Percentiles rank a stretch among this genome's conserved stretches.
Conservation (phyloP, 2,797 vertebrate species). For the Ataeniobius toweri region DNA sequence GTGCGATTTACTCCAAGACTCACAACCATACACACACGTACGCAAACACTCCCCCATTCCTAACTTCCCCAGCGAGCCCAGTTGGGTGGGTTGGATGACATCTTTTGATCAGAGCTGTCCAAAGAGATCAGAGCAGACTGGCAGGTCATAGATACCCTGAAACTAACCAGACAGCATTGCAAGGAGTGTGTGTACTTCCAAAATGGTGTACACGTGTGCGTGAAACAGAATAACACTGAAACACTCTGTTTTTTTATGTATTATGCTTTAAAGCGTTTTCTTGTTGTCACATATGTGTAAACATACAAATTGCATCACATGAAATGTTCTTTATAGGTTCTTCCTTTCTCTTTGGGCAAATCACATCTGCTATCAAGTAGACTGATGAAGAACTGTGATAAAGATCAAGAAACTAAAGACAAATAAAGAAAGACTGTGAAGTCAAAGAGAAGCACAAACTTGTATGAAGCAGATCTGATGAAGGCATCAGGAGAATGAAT, state of each 20-base stretch:
- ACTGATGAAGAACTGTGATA: constrained; percentile 50
- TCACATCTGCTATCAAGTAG: constrained; percentile 65
- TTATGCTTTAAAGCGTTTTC: constrained; percentile 84
- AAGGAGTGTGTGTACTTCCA: constrained; percentile 31
- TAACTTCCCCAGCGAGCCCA: constrained; percentile 66
- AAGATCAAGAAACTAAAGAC: constrained; percentile 7
- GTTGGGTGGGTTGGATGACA: constrained; percentile 95
- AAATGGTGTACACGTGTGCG: constrained; percentile 2
- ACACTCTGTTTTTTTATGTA: constrained; percentile 72
- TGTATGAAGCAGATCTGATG: constrained; percentile 1
- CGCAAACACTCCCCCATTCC: constrained; percentile 43
- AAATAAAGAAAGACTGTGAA: constrained; percentile 5
- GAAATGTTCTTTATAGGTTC: background rate
- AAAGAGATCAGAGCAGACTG: constrained; percentile 99
- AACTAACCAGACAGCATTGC: constrained; percentile 79
- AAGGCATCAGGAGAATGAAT: constrained; percentile 12
- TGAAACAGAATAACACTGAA: constrained; percentile 79
- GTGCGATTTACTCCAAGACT: constrained; percentile 77
- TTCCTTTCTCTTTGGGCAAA: constrained; percentile 40
- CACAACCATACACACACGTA: constrained; percentile 30
- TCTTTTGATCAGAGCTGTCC: constrained; percentile 99
- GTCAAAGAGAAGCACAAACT: background rate
- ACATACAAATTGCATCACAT: background rate
- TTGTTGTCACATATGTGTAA: constrained; percentile 45
- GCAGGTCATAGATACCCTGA: constrained; percentile 98